Percentiles rank a stretch among this genome's conserved stretches.
phyloP scores from a whole-genome alignment of 1,140 invertebrate species.

The Limonius californicus region DNA sequence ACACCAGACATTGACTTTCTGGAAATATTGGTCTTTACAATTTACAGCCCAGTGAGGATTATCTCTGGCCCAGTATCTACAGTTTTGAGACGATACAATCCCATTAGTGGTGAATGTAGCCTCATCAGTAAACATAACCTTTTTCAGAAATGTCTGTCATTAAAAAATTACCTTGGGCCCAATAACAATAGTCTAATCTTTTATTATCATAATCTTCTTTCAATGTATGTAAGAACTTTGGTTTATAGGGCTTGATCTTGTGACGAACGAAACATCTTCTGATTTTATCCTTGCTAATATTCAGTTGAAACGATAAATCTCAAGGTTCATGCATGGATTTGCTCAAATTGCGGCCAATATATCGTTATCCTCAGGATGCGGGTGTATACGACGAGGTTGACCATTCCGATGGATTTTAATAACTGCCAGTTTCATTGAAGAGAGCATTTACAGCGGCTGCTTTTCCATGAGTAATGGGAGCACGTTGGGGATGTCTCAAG shows the following conservation, averaged over 20 bases:
- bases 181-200: constrained; percentile 12
- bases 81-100: constrained; percentile 10
- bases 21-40: constrained; percentile 3
- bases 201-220: background rate
- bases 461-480: background rate
- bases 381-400: background rate
- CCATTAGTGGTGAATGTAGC: constrained; percentile 12
- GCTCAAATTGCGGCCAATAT: background rate
- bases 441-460: background rate
- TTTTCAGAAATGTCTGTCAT: constrained; percentile 4
- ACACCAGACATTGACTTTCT: constrained; percentile 15
- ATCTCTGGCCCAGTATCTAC: background rate
- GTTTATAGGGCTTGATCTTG: constrained; percentile 15
- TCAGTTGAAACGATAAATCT: background rate
- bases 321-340: background rate
- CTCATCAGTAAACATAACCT: constrained; percentile 6
- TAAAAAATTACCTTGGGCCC: constrained; percentile 4
- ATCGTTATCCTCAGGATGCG: background rate
- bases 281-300: background rate
- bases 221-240: background rate
- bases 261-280: background rate
- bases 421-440: background rate
- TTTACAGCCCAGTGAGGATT: constrained; percentile 1
- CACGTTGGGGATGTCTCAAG: background rate
- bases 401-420: background rate